phyloP scores from a whole-genome alignment of 2,888 invertebrate genomes.

The Digitonthophagus gazella region DNA sequence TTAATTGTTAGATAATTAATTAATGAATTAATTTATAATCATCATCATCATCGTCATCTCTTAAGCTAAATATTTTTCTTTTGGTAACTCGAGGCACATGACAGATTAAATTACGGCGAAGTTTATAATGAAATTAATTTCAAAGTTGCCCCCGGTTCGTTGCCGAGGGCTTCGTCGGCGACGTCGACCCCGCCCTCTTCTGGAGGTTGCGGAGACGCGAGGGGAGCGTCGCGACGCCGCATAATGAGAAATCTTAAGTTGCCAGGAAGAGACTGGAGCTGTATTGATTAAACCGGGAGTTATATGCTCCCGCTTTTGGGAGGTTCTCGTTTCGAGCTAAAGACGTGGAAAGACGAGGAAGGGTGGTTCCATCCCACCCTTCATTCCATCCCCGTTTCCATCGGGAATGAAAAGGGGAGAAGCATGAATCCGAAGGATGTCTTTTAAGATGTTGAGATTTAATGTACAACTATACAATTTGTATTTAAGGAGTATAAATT shows the following conservation, averaged over 20 bases:
- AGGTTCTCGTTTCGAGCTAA: too few relatives aligned
- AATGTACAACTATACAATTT: too few relatives aligned
- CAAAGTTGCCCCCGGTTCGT: slow-evolving; percentile 45
- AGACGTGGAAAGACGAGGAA: not conserved
- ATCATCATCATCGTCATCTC: not conserved
- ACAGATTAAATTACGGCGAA: slow-evolving; percentile 48
- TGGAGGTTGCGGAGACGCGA: not conserved
- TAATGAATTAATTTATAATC: too few relatives aligned
- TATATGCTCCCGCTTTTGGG: not conserved
- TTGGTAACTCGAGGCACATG: slow-evolving; percentile 44
- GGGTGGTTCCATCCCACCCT: too few relatives aligned
- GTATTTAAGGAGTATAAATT: too few relatives aligned
- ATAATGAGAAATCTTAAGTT: slow-evolving; percentile 3
- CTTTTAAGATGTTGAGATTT: too few relatives aligned
- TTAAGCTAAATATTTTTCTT: slow-evolving; percentile 37
- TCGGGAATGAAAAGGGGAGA: too few relatives aligned
- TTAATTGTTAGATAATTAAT: not conserved
- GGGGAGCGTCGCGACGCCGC: slow-evolving; percentile 5
- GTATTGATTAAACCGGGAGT: not conserved
- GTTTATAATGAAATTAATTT: slow-evolving; percentile 50
- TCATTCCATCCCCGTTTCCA: too few relatives aligned
- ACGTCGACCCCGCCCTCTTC: slow-evolving; percentile 1
- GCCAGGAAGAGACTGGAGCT: not conserved
- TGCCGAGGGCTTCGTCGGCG: slow-evolving; percentile 7
- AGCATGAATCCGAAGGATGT: too few relatives aligned